These are phyloP conservation scores for Enteromius treurensis DNA, from an alignment of 2,797 vertebrate genomes.

Conservation along the genomic window DNA sequence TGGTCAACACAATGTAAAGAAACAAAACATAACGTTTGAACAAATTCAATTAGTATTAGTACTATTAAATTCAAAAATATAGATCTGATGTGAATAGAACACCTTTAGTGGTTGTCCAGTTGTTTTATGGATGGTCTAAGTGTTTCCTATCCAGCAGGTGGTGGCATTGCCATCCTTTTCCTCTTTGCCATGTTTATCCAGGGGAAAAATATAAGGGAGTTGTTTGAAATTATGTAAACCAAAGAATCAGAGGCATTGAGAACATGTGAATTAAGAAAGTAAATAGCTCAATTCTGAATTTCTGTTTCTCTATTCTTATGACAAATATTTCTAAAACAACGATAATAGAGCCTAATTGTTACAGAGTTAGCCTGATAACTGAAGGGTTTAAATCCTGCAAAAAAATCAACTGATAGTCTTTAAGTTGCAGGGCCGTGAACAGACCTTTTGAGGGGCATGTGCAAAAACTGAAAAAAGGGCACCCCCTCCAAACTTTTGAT, in stretches of 20 bases:
- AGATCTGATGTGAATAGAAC: too few relatives aligned
- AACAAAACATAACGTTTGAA: background rate
- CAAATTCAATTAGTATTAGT: background rate
- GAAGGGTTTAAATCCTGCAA: background rate
- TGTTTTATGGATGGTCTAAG: background rate
- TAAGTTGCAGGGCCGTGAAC: too few relatives aligned
- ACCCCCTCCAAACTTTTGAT: too few relatives aligned
- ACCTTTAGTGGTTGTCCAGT: background rate
- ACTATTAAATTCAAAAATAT: too few relatives aligned
- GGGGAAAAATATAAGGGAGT: background rate
- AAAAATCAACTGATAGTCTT: background rate
- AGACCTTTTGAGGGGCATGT: too few relatives aligned
- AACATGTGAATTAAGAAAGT: background rate
- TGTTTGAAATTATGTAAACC: background rate
- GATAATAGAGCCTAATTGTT: background rate
- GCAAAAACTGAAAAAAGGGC: too few relatives aligned
- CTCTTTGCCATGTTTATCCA: background rate
- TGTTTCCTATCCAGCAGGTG: conserved; percentile 35
- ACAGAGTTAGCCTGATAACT: background rate
- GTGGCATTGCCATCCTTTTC: conserved; percentile 28
- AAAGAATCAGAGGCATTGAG: background rate
- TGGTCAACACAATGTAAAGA: background rate
- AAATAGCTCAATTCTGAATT: background rate
- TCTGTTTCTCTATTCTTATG: background rate
- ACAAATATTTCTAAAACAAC: background rate